These are phyloP conservation scores for Sepioteuthis lessoniana DNA, from an alignment of 2,888 invertebrate genomes.

Conservation along the genomic window DNA sequence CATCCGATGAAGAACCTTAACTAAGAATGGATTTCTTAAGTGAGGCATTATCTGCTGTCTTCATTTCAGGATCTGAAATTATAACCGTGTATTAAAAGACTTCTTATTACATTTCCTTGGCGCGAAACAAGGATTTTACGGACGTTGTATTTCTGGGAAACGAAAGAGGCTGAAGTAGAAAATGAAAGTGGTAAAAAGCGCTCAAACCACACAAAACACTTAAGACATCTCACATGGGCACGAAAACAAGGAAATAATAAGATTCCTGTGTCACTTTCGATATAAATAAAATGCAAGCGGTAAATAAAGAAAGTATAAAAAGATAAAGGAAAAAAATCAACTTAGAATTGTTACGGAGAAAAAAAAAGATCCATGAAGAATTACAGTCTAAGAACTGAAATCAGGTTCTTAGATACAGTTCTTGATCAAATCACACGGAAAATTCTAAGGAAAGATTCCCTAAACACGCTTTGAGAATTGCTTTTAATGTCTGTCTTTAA, in stretches of 20 bases:
- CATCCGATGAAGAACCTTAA: too few relatives aligned
- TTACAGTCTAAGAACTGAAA: not conserved
- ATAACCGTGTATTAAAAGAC: not conserved
- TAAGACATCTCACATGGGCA: not conserved
- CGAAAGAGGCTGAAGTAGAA: not conserved
- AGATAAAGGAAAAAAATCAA: not conserved
- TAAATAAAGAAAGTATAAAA: not conserved
- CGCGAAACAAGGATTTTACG: not conserved
- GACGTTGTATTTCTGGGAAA: too few relatives aligned
- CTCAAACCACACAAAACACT: not conserved
- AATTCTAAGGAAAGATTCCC: not conserved
- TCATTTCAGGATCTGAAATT: not conserved
- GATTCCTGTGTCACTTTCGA: not conserved
- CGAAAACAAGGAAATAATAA: slow-evolving; percentile 12
- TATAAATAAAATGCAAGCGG: not conserved
- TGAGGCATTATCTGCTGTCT: not conserved
- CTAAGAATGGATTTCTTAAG: too few relatives aligned
- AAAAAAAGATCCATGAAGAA: not conserved
- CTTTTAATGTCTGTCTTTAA: slow-evolving; percentile 33
- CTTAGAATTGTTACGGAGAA: not conserved
- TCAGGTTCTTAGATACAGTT: not conserved
- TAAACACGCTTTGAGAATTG: not conserved
- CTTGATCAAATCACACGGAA: slow-evolving; percentile 14
- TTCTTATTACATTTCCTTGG: not conserved
- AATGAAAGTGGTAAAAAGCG: not conserved